Conservation (phyloP, 2,888 invertebrate genomes). For the Campoplex nolae region DNA sequence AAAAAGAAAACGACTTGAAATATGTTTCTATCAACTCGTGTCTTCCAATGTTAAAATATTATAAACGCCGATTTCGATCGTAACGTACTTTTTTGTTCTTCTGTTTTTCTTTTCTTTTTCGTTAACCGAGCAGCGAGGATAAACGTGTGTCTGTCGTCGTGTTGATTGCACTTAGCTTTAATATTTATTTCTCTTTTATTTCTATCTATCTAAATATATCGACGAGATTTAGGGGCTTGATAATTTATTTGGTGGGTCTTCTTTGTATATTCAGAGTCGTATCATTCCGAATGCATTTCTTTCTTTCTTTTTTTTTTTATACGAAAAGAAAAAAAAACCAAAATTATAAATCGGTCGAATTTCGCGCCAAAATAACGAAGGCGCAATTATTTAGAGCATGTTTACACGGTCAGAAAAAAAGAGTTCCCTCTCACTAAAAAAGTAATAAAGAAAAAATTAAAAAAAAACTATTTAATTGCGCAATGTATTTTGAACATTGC, state of each 20-base stretch:
- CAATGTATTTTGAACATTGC: conserved; percentile 18
- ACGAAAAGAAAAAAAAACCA: background rate
- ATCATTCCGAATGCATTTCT: conserved; percentile 62
- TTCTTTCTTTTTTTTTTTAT: background rate
- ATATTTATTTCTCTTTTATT: conserved; percentile 58
- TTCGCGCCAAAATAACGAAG: conserved; percentile 33
- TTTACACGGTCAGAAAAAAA: conserved; percentile 6
- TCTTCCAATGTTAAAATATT: conserved; percentile 73
- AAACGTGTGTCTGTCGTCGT: conserved; percentile 46
- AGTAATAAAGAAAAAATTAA: conserved; percentile 40
- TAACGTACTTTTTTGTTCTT: conserved; percentile 25
- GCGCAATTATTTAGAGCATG: conserved; percentile 39
- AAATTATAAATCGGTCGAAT: conserved; percentile 34
- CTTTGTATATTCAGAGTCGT: conserved; percentile 45
- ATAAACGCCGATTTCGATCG: conserved; percentile 56
- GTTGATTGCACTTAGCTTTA: conserved; percentile 60
- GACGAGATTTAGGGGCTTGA: conserved; percentile 30
- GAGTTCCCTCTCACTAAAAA: background rate
- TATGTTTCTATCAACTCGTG: conserved; percentile 73
- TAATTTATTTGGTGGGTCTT: conserved; percentile 39
- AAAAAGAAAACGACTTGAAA: conserved; percentile 35
- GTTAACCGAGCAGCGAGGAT: conserved; percentile 17
- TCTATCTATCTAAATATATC: conserved; percentile 4
- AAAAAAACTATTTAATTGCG: conserved; percentile 5
- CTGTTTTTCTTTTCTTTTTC: conserved; percentile 13